These are phyloP conservation scores for Xanthia togata DNA, from an alignment of 2,888 invertebrate species.

Conservation along the genomic window DNA sequence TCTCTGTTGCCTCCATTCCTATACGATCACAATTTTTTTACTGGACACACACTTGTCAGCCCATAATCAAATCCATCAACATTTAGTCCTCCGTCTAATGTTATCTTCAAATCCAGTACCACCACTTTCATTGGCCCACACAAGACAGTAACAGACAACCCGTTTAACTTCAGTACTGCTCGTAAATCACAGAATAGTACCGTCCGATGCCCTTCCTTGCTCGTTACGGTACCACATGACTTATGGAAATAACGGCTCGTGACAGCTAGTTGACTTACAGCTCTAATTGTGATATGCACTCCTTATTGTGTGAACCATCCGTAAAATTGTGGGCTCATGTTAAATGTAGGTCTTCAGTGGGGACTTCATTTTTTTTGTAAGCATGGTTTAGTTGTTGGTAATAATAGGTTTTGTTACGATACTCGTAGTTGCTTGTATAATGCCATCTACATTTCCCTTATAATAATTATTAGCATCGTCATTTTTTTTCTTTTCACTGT, in stretches of 20 bases:
- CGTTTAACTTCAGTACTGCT: constrained; percentile 56
- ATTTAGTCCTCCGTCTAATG: constrained; percentile 6
- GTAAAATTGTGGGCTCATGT: constrained; percentile 43
- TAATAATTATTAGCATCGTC: background rate
- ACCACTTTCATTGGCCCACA: constrained; percentile 45
- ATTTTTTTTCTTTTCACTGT: background rate
- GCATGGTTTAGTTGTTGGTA: background rate
- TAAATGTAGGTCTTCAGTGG: constrained; percentile 3
- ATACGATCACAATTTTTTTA: background rate
- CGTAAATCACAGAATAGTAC: constrained; percentile 67
- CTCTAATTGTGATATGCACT: constrained; percentile 67
- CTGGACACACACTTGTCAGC: background rate
- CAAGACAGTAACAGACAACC: constrained; percentile 59
- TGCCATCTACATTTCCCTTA: background rate
- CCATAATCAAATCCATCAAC: background rate
- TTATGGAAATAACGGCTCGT: constrained; percentile 75
- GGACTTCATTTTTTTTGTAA: background rate
- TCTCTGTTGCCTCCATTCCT: background rate
- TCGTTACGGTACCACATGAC: constrained; percentile 76
- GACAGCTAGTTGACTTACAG: constrained; percentile 68
- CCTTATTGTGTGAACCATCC: constrained; percentile 49
- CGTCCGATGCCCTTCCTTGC: constrained; percentile 63
- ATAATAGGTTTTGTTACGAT: background rate
- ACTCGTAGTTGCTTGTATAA: background rate
- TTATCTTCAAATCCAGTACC: constrained; percentile 24